Conservation (phyloP, 2,113 vertebrate species). For the Zingel zingel region DNA sequence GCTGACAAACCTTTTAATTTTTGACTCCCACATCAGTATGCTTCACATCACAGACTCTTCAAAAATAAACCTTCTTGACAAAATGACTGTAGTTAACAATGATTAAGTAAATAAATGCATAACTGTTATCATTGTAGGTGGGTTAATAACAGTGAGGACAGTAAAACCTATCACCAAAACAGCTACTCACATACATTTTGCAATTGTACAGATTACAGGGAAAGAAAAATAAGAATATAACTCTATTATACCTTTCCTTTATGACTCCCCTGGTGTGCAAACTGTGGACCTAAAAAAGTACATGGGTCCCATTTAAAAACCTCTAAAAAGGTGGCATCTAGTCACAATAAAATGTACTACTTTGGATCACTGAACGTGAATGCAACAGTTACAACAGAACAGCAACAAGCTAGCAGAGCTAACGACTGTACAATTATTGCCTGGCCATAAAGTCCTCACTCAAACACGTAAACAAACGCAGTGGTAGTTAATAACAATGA, state of each 20-base stretch:
- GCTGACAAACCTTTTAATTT: not conserved
- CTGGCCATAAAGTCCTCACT: slow-evolving; percentile 11
- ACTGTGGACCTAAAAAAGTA: slow-evolving; percentile 9
- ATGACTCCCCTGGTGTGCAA: slow-evolving; percentile 29
- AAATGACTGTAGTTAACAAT: slow-evolving; percentile 1
- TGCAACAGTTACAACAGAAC: slow-evolving; percentile 25
- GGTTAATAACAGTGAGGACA: slow-evolving; percentile 49
- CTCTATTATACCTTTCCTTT: slow-evolving; percentile 5
- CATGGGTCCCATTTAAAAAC: not conserved
- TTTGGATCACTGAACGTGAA: slow-evolving; percentile 7
- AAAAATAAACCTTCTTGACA: slow-evolving; percentile 18
- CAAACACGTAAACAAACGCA: slow-evolving; percentile 68
- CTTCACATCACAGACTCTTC: not conserved
- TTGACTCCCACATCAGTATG: not conserved
- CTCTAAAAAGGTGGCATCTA: slow-evolving; percentile 18
- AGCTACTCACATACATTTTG: slow-evolving; percentile 31
- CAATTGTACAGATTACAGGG: slow-evolving; percentile 34
- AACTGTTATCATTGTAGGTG: slow-evolving; percentile 44
- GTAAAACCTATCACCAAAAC: slow-evolving; percentile 31
- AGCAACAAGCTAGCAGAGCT: slow-evolving; percentile 44
- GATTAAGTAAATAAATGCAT: slow-evolving; percentile 25
- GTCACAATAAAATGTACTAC: slow-evolving; percentile 46
- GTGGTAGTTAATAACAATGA: slow-evolving; percentile 65
- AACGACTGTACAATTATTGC: slow-evolving; percentile 19
- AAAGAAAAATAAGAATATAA: slow-evolving; percentile 20